Evolutionary conservation across 2,888 invertebrate species (phyloP).

Genomic region (Lucinisca nassula): DNA sequence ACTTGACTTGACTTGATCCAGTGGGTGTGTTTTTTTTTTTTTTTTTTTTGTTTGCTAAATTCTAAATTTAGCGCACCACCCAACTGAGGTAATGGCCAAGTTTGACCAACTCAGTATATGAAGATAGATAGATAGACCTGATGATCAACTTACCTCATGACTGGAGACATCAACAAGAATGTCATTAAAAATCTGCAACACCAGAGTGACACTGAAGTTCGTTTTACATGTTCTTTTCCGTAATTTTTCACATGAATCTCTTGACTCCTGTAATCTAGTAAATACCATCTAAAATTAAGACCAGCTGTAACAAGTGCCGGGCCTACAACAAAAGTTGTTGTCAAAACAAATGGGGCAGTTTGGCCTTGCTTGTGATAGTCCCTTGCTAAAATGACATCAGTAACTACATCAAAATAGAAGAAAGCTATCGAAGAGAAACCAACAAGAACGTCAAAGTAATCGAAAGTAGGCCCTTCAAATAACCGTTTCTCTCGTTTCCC

Average conservation of each 20-base stretch:
- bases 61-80: too few species aligned
- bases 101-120: too few species aligned
- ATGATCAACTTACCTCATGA: conserved; percentile 77
- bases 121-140: too few species aligned
- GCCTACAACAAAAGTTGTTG: conserved; percentile 74
- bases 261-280: conserved; percentile 78
- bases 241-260: conserved; percentile 58
- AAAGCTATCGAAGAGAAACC: conserved; percentile 75
- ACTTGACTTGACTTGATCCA: too few species aligned
- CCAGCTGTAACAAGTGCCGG: conserved; percentile 79
- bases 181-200: conserved; percentile 77
- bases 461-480: conserved; percentile 62
- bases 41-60: too few species aligned
- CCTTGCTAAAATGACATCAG: conserved; percentile 77
- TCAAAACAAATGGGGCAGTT: conserved; percentile 74
- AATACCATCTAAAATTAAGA: conserved; percentile 80
- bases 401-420: conserved; percentile 79
- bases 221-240: conserved; percentile 63
- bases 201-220: conserved; percentile 69
- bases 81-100: too few species aligned
- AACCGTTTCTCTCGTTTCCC: neutral
- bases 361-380: conserved; percentile 73
- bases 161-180: conserved; percentile 80
- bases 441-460: conserved; percentile 73
- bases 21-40: too few species aligned